phyloP scores from a whole-genome alignment of 2,113 vertebrate species.

The Leptobrachium ailaonicum region DNA sequence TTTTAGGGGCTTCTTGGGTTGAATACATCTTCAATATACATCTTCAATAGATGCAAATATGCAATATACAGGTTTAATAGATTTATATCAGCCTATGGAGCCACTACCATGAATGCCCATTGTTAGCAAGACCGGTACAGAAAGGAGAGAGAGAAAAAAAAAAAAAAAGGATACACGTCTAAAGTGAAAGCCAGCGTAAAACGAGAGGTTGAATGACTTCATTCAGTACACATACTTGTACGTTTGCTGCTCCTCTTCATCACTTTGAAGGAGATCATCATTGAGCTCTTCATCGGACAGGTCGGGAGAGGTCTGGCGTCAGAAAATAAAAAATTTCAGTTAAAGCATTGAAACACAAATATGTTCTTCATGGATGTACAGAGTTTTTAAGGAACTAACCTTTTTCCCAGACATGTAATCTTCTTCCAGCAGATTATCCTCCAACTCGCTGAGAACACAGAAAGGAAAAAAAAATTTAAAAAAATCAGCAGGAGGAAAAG shows the following conservation, averaged over 20 bases:
- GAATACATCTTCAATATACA: too few relatives aligned
- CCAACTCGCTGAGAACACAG: conserved; percentile 81
- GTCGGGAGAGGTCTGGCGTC: conserved; percentile 87
- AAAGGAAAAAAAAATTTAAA: neutral
- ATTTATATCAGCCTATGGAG: too few relatives aligned
- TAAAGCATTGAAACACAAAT: neutral
- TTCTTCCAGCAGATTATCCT: conserved; percentile 91
- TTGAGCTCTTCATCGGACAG: conserved; percentile 94
- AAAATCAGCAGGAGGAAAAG: too few relatives aligned
- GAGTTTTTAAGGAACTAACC: conserved; percentile 62
- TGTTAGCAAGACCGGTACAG: neutral
- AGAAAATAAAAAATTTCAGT: conserved; percentile 23
- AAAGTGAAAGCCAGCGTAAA: too few relatives aligned
- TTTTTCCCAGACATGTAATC: conserved; percentile 90
- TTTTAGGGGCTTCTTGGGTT: too few relatives aligned
- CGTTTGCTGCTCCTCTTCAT: conserved; percentile 82
- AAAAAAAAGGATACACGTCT: neutral
- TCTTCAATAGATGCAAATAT: too few relatives aligned
- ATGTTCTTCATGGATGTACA: neutral
- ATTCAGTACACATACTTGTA: conserved; percentile 64
- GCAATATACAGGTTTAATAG: too few relatives aligned
- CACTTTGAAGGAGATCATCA: conserved; percentile 94
- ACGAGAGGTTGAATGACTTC: too few relatives aligned
- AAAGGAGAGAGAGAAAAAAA: neutral
- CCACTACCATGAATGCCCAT: too few relatives aligned